These are phyloP conservation scores for Luehdorfia chinensis DNA, from an alignment of 1,140 invertebrate genomes.

Conservation along the genomic window DNA sequence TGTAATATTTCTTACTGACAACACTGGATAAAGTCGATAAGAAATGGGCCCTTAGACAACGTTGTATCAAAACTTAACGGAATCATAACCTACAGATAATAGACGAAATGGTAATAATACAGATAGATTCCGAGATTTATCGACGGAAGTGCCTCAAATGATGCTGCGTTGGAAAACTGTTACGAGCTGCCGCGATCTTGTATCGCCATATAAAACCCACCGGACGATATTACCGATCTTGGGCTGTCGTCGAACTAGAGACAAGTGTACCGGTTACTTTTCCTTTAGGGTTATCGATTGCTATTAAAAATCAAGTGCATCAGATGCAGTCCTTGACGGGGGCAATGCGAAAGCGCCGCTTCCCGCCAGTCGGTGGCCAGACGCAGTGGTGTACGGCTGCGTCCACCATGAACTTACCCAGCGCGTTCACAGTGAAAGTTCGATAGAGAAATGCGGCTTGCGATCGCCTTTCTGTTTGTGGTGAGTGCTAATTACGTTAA, in stretches of 20 bases:
- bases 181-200: slow-evolving; percentile 6
- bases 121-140: slow-evolving; percentile 7
- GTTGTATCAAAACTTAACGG: slow-evolving; percentile 11
- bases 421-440: slow-evolving; percentile 67
- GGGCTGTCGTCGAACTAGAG: slow-evolving; percentile 7
- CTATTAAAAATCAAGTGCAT: slow-evolving; percentile 21
- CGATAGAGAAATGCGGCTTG: slow-evolving; percentile 69
- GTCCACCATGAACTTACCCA: slow-evolving; percentile 47
- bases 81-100: slow-evolving; percentile 10
- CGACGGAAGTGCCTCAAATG: slow-evolving; percentile 5
- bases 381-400: slow-evolving; percentile 41
- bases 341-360: slow-evolving; percentile 31
- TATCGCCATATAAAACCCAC: slow-evolving; percentile 4
- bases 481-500: slow-evolving; percentile 66
- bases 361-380: slow-evolving; percentile 47
- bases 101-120: slow-evolving; percentile 7
- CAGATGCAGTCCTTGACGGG: slow-evolving; percentile 51
- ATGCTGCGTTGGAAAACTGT: neutral
- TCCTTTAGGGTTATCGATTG: slow-evolving; percentile 23
- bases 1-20: no score
- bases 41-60: slow-evolving; percentile 1
- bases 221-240: no score
- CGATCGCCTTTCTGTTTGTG: slow-evolving; percentile 71
- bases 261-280: slow-evolving; percentile 32
- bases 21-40: no score